Evolutionary conservation across 1,140 invertebrate species (phyloP).

Genomic region (Radopholus similis): DNA sequence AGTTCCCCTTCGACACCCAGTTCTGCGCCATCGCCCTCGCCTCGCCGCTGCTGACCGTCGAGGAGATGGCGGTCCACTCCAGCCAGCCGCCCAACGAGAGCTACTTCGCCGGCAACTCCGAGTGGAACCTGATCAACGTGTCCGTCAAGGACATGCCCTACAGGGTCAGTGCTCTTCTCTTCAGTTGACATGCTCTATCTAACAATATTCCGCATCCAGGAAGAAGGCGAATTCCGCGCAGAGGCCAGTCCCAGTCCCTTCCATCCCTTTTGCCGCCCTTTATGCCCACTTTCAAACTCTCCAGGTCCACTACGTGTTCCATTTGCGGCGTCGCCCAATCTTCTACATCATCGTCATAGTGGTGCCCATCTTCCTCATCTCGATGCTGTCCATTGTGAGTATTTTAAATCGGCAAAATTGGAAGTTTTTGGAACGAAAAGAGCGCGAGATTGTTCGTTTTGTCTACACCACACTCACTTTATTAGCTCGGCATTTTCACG

Average conservation of each 20-base stretch:
- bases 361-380: constrained; percentile 55
- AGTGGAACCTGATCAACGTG: constrained; percentile 56
- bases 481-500: constrained; percentile 53
- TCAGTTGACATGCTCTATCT: no score
- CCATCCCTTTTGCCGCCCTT: not conserved
- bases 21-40: constrained; percentile 56
- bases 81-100: constrained; percentile 11
- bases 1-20: constrained; percentile 50
- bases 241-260: constrained; percentile 7
- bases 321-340: constrained; percentile 49
- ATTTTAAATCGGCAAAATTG: no score
- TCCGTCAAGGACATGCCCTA: constrained; percentile 55
- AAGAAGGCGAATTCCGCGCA: constrained; percentile 45
- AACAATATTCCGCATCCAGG: no score
- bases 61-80: constrained; percentile 50
- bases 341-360: constrained; percentile 58
- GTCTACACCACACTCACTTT: no score
- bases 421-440: no score
- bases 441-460: no score
- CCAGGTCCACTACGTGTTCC: constrained; percentile 53
- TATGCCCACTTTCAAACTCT: not conserved
- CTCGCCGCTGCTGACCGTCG: constrained; percentile 51
- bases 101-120: constrained; percentile 47
- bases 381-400: constrained; percentile 50
- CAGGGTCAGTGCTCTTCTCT: no score